Conservation (phyloP, 92 coral and sea anemone genomes). For the Epizoanthus stellaris region DNA sequence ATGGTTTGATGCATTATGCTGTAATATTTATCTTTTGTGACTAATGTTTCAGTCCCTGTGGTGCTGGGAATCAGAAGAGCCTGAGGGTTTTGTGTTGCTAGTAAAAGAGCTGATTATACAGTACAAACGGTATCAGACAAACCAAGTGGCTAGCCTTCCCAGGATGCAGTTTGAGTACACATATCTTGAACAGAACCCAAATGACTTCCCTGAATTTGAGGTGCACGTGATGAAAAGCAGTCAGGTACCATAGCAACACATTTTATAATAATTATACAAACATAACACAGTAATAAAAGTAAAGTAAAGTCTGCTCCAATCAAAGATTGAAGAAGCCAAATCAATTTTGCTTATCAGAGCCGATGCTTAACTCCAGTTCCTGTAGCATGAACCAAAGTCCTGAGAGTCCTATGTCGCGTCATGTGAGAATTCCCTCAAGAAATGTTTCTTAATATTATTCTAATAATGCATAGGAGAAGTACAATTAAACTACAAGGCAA, state of each 20-base stretch:
- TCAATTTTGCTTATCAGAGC: no score
- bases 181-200: conserved; percentile 44
- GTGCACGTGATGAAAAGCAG: conserved; percentile 68
- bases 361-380: no score
- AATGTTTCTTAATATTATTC: no score
- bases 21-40: background rate
- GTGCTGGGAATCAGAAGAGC: conserved; percentile 78
- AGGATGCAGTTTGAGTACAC: conserved; percentile 79
- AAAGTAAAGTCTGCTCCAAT: background rate
- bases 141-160: conserved; percentile 69
- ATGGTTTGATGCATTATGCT: no score
- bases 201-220: conserved; percentile 73
- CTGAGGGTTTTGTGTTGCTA: conserved; percentile 65
- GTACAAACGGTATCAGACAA: conserved; percentile 83
- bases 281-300: no score
- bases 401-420: no score
- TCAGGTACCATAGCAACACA: conserved; percentile 63
- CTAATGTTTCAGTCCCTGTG: conserved; percentile 64
- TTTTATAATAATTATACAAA: no score
- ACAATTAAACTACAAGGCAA: no score
- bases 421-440: no score
- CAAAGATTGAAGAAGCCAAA: no score
- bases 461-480: no score
- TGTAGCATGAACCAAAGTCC: no score
- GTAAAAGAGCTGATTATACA: conserved; percentile 78